Evolutionary conservation across 2,888 invertebrate species (phyloP).

Genomic region (Bugulina stolonifera): DNA sequence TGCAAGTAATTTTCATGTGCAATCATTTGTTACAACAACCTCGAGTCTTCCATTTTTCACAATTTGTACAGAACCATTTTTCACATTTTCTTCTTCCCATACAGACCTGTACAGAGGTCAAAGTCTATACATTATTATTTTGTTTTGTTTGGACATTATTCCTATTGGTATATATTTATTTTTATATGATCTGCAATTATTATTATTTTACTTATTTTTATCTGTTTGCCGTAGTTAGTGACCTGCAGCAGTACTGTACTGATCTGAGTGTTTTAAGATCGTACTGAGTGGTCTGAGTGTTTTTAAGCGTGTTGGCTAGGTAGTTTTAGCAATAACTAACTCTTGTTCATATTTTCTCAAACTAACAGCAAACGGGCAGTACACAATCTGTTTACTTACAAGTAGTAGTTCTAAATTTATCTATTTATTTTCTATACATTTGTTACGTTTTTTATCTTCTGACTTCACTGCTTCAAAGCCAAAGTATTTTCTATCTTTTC

Average conservation of each 20-base stretch:
- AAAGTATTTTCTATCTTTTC: constrained; percentile 22
- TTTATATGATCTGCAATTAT: neutral
- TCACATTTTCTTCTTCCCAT: too few relatives aligned
- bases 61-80: neutral
- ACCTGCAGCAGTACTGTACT: neutral
- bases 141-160: too few relatives aligned
- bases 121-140: neutral
- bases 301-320: too few relatives aligned
- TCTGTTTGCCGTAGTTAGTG: neutral
- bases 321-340: neutral
- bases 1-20: neutral
- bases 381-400: neutral
- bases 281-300: too few relatives aligned
- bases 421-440: constrained; percentile 23
- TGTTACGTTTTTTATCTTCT: neutral
- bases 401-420: neutral
- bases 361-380: neutral
- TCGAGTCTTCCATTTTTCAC: constrained; percentile 8
- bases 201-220: neutral
- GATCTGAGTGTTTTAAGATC: too few relatives aligned
- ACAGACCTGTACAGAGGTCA: too few relatives aligned
- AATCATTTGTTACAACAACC: constrained; percentile 5
- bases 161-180: neutral
- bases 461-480: constrained; percentile 21
- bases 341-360: too few relatives aligned